Evolutionary conservation across 2,113 vertebrate genomes (phyloP).

Genomic region (pig (Sus scrofa)): T2T-Sscrofa CM000812.6:77126001-77126500

Average conservation of each 20-base stretch:
- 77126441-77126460: constrained; percentile 30
- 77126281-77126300: neutral
- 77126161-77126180: neutral
- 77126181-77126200: neutral
- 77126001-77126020: neutral
- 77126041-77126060: neutral
- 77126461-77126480: constrained; percentile 25
- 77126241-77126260: neutral
- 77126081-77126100: neutral
- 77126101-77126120: neutral
- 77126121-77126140: neutral
- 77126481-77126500: constrained; percentile 51
- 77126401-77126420: neutral
- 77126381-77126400: neutral
- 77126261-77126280: constrained; percentile 31
- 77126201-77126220: neutral
- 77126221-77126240: neutral
- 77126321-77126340: neutral
- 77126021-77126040: neutral
- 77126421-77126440: constrained; percentile 30
- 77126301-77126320: neutral
- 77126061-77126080: constrained; percentile 30
- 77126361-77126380: neutral
- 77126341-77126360: neutral
- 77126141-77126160: neutral